A percentile compares a stretch with the other conserved stretches of the same genome.
phyloP scores from a whole-genome alignment of 2,797 vertebrate species.

The Coilia nasus region DNA sequence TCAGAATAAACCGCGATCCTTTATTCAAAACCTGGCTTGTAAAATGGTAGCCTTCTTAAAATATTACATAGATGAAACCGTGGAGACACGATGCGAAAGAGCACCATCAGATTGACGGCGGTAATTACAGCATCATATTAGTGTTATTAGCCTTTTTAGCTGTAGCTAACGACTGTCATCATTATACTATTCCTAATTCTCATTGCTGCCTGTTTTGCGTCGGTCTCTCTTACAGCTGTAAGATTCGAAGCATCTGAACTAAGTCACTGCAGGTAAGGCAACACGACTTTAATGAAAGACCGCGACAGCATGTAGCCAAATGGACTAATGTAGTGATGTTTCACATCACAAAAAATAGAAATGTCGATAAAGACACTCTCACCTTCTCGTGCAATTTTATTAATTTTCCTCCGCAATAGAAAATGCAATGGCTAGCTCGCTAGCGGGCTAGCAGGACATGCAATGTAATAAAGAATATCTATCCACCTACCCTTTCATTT shows the following conservation, averaged over 20 bases:
- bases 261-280: conserved; percentile 60
- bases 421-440: conserved; percentile 58
- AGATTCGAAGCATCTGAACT: conserved; percentile 59
- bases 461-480: conserved; percentile 58
- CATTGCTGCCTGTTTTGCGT: conserved; percentile 51
- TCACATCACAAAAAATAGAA: conserved; percentile 11
- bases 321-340: background rate
- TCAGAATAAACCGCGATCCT: background rate
- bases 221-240: conserved; percentile 59
- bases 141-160: background rate
- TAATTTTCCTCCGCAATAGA: conserved; percentile 45
- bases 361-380: background rate
- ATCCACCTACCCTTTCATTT: conserved; percentile 72
- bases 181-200: conserved; percentile 40
- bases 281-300: conserved; percentile 48
- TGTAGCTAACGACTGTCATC: conserved; percentile 21
- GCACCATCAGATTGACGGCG: background rate
- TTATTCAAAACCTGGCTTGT: conserved; percentile 2
- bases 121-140: conserved; percentile 15
- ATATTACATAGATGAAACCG: background rate
- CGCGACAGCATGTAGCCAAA: background rate
- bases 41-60: conserved; percentile 20
- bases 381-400: conserved; percentile 46
- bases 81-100: background rate
- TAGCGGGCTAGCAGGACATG: conserved; percentile 59